Percentiles rank a stretch among this genome's conserved stretches.
These are phyloP conservation scores for Hypomesus transpacificus DNA, from an alignment of 2,113 vertebrate species.

Conservation along the genomic window DNA sequence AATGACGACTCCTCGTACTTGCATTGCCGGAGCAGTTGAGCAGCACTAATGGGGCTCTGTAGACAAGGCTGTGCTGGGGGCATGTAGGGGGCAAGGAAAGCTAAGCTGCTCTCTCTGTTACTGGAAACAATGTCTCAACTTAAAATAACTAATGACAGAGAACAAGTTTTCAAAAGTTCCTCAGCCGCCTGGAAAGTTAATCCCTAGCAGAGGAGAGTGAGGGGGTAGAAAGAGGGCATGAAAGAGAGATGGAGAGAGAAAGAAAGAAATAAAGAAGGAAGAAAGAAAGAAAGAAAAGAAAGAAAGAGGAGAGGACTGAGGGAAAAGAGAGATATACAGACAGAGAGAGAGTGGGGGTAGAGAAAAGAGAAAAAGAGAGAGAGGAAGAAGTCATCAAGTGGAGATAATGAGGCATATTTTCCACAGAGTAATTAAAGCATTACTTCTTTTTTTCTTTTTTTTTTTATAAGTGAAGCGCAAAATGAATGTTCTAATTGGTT, in stretches of 20 bases:
- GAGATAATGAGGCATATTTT: slow-evolving; percentile 50
- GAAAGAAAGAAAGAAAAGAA: too few relatives aligned
- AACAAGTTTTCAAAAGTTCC: slow-evolving; percentile 10
- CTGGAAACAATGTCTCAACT: slow-evolving; percentile 4
- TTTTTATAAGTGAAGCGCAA: slow-evolving; percentile 50
- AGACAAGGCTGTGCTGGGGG: not conserved
- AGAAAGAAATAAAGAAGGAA: too few relatives aligned
- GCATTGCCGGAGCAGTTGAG: not conserved
- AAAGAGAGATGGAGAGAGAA: too few relatives aligned
- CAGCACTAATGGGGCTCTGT: not conserved
- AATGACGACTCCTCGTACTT: not conserved
- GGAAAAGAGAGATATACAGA: too few relatives aligned
- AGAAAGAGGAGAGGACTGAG: too few relatives aligned
- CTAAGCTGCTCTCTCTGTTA: not conserved
- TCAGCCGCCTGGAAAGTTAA: too few relatives aligned
- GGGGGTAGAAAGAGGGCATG: not conserved
- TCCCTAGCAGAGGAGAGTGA: not conserved
- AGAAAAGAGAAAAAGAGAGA: too few relatives aligned
- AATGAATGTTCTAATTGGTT: slow-evolving; percentile 48
- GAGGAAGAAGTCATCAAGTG: slow-evolving; percentile 34
- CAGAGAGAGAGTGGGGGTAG: too few relatives aligned
- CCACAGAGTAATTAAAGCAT: slow-evolving; percentile 48
- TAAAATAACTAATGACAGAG: slow-evolving; percentile 11
- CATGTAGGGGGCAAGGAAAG: not conserved
- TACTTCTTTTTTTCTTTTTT: slow-evolving; percentile 9